A percentile compares a stretch with the other conserved stretches of the same genome.
Conservation (phyloP, 1,140 invertebrate genomes). For the Pogonomyrmex barbatus region DNA sequence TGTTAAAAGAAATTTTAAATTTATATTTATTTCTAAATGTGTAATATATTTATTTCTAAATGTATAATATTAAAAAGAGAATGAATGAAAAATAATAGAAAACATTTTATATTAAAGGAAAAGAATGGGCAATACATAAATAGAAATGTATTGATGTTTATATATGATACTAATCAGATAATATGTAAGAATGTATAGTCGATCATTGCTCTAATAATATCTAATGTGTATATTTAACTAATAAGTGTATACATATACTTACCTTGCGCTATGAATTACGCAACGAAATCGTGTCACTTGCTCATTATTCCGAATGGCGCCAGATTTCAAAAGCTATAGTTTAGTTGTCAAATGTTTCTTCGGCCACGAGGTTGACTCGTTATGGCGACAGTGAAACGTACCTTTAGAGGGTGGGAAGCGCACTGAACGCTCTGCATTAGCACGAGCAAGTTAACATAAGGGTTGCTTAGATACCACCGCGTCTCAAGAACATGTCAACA, state of each 20-base stretch:
- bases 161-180: not conserved
- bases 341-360: constrained; percentile 48
- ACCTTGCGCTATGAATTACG: constrained; percentile 18
- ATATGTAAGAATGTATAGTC: constrained; percentile 38
- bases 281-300: constrained; percentile 3
- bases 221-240: not conserved
- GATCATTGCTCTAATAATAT: constrained; percentile 1
- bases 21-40: not conserved
- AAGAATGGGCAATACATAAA: constrained; percentile 2
- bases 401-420: constrained; percentile 76
- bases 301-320: constrained; percentile 34
- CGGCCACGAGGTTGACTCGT: constrained; percentile 72
- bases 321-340: constrained; percentile 71
- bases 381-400: constrained; percentile 72
- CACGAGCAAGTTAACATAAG: constrained; percentile 74
- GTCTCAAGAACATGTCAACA: constrained; percentile 75
- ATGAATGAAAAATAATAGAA: not conserved
- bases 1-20: not conserved
- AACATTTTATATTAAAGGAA: not conserved
- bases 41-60: not conserved
- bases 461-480: constrained; percentile 82
- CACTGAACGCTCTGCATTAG: constrained; percentile 79
- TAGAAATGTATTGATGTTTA: not conserved
- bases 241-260: constrained; percentile 37
- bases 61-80: not conserved